Evolutionary conservation across 2,113 vertebrate species (phyloP), one percentile per base, ranked within the genome.

Genomic region (Phycodurus eques): DNA sequence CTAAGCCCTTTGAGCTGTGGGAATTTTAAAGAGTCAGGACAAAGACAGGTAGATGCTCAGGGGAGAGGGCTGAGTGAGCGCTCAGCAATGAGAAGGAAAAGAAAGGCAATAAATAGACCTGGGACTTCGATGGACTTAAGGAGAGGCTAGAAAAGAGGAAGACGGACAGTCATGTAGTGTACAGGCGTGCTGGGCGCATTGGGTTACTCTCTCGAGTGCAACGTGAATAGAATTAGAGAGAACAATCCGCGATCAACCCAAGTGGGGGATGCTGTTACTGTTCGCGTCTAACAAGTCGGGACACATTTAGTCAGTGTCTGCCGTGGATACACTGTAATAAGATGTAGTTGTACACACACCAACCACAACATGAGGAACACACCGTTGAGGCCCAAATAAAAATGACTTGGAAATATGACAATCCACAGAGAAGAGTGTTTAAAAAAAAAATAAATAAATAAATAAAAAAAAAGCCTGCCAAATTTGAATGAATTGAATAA

Each of bases 161-260:
- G 79, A 85, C 63, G 78, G 82, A 80, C 75, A 87, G 77, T 86
- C 87, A 86, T 88, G 27, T 19, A 53, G 2, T 17, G 76, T 85
- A 89, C 85, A 63, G 83, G 61, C 79, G 80, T 44, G 67, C 69
- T 42, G 64, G 63, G 76, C 67, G 69, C 70, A 19, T 77, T 2
- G 63, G 39, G 68, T 73, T 71, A 64, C 27, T 86, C 86, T 83
- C 83, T 47, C 19, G 81, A 70, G 86, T 67, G 78, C 39, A 60
- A 47, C 17, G 69, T 80, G 80, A 77, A 68, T 80, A 72, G 82
- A 82, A 85, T 87, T 82, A 83, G 75, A 79, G 60, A 74, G 79
- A 87, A 84, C 84, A 89, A 80, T 84, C 82, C 76, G 68, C 65
- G 19, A 56, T 82, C 74, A 82, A 83, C 75, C 22, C 62, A 80